Evolutionary conservation across 1,140 invertebrate species (phyloP), one percentile per base, ranked within the genome.

Genomic region (Lepidurus apus): DNA sequence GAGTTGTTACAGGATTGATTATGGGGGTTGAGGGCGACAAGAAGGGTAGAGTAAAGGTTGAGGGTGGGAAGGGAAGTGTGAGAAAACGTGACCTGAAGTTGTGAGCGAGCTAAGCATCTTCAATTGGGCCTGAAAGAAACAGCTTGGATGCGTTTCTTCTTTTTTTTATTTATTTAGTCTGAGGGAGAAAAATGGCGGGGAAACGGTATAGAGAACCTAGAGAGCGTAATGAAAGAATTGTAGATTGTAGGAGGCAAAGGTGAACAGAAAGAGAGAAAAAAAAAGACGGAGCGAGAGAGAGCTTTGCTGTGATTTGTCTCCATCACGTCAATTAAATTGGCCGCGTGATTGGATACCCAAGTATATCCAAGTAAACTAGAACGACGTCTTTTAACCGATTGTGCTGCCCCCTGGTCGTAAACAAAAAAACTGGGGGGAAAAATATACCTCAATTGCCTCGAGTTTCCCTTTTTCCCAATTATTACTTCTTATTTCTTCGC

Each of bases 241-340:
- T n/a, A 24, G n/a, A 24, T 75, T 17, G 11, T n/a, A 13, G 74
- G 74, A 26, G 42, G 26, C 10, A 7, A 45, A 24, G 34, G 21
- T 75, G 74, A 42, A 75, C 7, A 75, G 34, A 0, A 6, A 75
- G 47, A 77, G 47, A 53, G 76, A 42, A 34, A 44, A 21, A 26
- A 24, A 77, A 26, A 47, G 74, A 76, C 21, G n/a, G 8, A 7
- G 13, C 8, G 8, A 13, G 21, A 45, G n/a, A 76, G 43, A 76
- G 43, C 76, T 53, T 44, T 44, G 26, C 42, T 44, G 43, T 76
- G 43, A 47, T 26, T 47, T 76, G 75, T 76, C 75, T 47, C 53
- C 53, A 65, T 65, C 53, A 65, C 53, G 53, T 65, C 53, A 65
- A 65, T 65, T 65, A 65, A 65, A 65, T 65, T 65, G 53, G 53